Conservation (phyloP, 2,888 invertebrate genomes). For the Amiota communis region DNA sequence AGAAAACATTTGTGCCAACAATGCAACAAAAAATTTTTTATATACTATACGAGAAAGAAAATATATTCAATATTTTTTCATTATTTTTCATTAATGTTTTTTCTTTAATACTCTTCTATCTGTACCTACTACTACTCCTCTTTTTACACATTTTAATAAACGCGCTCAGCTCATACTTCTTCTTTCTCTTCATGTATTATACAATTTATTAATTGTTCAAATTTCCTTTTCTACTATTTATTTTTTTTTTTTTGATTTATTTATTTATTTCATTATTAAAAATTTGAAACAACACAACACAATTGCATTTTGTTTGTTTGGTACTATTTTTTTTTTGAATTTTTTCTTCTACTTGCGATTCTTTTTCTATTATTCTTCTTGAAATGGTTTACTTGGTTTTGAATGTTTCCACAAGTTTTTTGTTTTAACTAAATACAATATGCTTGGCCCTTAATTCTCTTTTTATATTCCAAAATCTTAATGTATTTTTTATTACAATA, state of each 20-base stretch:
- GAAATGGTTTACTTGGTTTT: constrained; percentile 10
- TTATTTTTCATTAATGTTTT: constrained; percentile 33
- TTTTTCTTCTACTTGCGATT: no score
- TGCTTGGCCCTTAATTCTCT: neutral
- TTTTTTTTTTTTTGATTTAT: constrained; percentile 17
- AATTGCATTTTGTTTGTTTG: constrained; percentile 17
- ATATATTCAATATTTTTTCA: constrained; percentile 36
- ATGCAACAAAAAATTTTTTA: constrained; percentile 37
- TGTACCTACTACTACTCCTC: constrained; percentile 17
- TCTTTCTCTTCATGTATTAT: constrained; percentile 24
- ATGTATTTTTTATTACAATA: no score
- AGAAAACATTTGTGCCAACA: constrained; percentile 44
- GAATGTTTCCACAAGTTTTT: constrained; percentile 1
- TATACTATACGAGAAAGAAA: constrained; percentile 13
- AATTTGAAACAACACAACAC: constrained; percentile 1
- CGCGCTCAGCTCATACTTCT: constrained; percentile 3
- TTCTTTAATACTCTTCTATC: constrained; percentile 26
- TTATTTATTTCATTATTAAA: constrained; percentile 3
- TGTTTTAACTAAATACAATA: neutral
- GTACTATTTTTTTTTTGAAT: neutral
- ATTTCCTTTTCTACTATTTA: neutral
- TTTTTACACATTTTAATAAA: constrained; percentile 41
- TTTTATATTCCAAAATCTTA: no score
- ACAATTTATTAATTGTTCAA: constrained; percentile 17
- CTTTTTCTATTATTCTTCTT: neutral